Conservation (phyloP, 1,140 invertebrate species). For the Eumeta japonica region DNA sequence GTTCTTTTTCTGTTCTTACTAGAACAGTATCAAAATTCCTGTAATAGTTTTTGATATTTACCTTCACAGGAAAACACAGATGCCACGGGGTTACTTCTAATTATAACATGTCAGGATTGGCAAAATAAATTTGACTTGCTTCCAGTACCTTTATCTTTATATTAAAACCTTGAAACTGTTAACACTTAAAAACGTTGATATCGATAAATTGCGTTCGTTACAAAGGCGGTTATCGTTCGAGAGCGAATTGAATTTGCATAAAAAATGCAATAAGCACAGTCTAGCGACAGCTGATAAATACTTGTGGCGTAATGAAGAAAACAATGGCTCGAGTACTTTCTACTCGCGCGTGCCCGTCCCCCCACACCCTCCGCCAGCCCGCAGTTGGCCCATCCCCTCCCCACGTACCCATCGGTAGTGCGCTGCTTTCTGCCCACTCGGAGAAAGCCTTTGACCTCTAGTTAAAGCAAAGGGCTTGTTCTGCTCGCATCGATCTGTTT, state of each 20-base stretch:
- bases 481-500: too few species aligned
- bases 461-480: constrained; percentile 30
- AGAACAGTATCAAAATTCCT: too few species aligned
- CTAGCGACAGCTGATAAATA: constrained; percentile 41
- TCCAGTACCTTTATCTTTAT: too few species aligned
- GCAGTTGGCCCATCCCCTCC: constrained; percentile 15
- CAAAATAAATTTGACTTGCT: too few species aligned
- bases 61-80: too few species aligned
- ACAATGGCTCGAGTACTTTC: constrained; percentile 46
- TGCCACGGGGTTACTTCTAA: too few species aligned
- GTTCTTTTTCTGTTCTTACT: too few species aligned
- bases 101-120: too few species aligned
- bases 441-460: constrained; percentile 48
- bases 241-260: constrained; percentile 31
- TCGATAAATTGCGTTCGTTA: too few species aligned
- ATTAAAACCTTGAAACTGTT: too few species aligned
- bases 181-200: too few species aligned
- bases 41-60: too few species aligned
- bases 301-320: constrained; percentile 48
- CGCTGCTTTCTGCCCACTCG: constrained; percentile 24
- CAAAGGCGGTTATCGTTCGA: constrained; percentile 3
- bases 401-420: constrained; percentile 13
- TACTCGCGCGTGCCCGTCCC: constrained; percentile 34
- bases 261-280: constrained; percentile 38
- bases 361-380: constrained; percentile 19